phyloP scores from a whole-genome alignment of 2,113 vertebrate genomes.

The Cacatua alba region DNA sequence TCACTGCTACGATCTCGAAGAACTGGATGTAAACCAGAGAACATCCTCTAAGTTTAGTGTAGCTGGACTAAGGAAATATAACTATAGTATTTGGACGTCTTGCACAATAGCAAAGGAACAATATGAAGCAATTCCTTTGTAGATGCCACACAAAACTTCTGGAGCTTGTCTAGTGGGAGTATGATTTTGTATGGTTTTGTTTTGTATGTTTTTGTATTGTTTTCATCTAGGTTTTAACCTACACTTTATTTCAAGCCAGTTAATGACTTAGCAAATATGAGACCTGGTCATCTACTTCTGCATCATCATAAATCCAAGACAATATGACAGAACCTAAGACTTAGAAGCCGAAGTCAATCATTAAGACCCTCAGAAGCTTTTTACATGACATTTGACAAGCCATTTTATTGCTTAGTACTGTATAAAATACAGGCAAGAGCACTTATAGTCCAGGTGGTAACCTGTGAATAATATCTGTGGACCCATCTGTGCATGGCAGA shows the following conservation, averaged over 20 bases:
- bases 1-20: not conserved
- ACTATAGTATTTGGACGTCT: not conserved
- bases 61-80: not conserved
- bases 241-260: not conserved
- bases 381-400: not conserved
- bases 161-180: not conserved
- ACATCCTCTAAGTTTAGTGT: not conserved
- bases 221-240: not conserved
- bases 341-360: not conserved
- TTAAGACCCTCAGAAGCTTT: not conserved
- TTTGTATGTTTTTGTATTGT: not conserved
- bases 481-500: rapidly evolving
- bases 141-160: not conserved
- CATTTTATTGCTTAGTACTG: not conserved
- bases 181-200: no score
- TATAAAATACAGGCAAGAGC: not conserved
- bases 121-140: not conserved
- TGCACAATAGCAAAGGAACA: not conserved
- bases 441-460: not conserved
- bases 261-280: not conserved
- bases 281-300: not conserved
- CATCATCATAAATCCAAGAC: not conserved
- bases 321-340: not conserved
- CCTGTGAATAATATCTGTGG: not conserved
- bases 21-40: not conserved